Base-by-base conservation (phyloP, 2,113 vertebrate species). In the Chaetorhynchus papuensis region DNA sequence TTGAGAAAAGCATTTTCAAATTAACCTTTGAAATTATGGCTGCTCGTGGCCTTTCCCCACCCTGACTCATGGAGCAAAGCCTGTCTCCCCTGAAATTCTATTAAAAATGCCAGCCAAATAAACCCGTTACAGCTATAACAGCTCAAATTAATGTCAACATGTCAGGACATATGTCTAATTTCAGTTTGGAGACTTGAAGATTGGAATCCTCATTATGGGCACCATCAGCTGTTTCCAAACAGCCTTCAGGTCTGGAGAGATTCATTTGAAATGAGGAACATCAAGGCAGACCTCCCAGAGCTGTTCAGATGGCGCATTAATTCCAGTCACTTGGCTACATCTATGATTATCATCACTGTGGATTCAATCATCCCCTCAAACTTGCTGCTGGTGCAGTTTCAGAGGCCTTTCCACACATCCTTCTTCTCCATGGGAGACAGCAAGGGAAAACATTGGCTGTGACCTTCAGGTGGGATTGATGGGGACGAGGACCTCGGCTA, bases 151-250 rank as follows among this genome's bases (percentile, higher is more conserved):
- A 96, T 91, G 97, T 95, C 97, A 97, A 83, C 92, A 83, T 74
- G 68, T 91, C 95, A 91, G 94, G 95, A 96, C 94, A 96, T 93
- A 96, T 94, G 96, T 96, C 94, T 97, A 96, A 97, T 97, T 97
- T 96, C 84, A 93, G 90, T 89, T 70, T 95, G 91, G 93, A 96
- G 94, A 94, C 93, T 92, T 90, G 91, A 93, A 96, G 94, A 97
- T 83, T 96, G 95, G 93, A 96, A 89, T 87, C 80, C 87, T 97
- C 94, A 95, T 97, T 95, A 95, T 5, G 9, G 92, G 59, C 83
- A 92, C 81, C 93, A 95, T 96, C 94, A 95, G 94, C 96, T 97
- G 82, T 94, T 97, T 93, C 93, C 90, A 95, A 96, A 95, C 91
- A 96, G 90, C 94, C 93, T 95, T 97, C 94, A 95, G 86, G 94